Percentiles rank a stretch among this genome's conserved stretches.
Evolutionary conservation across 2,888 invertebrate species (phyloP).

Genomic region (Orchesella flavescens): DNA sequence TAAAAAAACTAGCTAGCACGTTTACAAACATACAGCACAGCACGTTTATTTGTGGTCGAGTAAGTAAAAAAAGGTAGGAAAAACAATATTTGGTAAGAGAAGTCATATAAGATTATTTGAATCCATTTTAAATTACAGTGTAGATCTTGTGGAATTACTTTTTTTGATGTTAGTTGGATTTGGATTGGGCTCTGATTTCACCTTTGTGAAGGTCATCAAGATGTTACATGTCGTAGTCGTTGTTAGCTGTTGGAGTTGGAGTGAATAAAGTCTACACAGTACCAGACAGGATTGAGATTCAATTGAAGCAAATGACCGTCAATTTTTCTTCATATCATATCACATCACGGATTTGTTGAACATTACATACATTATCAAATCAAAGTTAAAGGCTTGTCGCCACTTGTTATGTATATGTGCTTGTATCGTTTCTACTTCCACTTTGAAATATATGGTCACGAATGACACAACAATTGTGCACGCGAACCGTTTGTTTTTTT

Average conservation of each 20-base stretch:
- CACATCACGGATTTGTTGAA: background rate
- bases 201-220: background rate
- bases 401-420: background rate
- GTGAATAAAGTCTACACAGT: background rate
- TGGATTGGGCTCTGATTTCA: background rate
- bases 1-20: background rate
- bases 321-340: background rate
- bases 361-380: background rate
- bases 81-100: background rate
- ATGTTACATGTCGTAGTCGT: background rate
- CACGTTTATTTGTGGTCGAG: background rate
- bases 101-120: background rate
- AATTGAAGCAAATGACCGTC: background rate
- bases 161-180: background rate
- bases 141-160: background rate
- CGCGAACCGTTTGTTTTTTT: background rate
- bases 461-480: background rate
- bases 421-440: background rate
- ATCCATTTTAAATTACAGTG: background rate
- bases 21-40: background rate
- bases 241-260: background rate
- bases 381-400: background rate
- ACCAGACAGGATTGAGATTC: background rate
- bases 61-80: background rate
- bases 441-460: no score